These are phyloP conservation scores for Colossoma macropomum DNA, from an alignment of 2,113 vertebrate species.

Conservation along the genomic window DNA sequence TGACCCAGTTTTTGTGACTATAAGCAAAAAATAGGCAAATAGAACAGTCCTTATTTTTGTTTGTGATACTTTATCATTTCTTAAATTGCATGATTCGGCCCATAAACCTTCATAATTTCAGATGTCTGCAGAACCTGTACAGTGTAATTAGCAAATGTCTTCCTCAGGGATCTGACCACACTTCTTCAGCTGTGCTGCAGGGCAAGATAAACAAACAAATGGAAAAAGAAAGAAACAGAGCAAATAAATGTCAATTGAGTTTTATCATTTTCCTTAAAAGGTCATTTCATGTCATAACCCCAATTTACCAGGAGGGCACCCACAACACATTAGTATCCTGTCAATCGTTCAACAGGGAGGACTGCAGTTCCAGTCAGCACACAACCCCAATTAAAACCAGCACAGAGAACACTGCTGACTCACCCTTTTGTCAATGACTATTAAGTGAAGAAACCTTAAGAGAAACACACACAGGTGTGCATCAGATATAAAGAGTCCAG, in stretches of 20 bases:
- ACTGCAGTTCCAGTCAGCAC: conserved; percentile 79
- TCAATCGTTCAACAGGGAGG: conserved; percentile 76
- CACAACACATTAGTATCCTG: conserved; percentile 77
- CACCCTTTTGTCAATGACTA: conserved; percentile 25
- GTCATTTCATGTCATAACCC: conserved; percentile 77
- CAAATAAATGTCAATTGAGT: conserved; percentile 47
- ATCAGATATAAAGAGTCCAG: too few relatives aligned
- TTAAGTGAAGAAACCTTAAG: background rate
- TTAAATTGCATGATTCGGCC: background rate
- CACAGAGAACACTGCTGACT: conserved; percentile 44
- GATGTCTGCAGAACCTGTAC: background rate
- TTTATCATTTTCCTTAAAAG: conserved; percentile 62
- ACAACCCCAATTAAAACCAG: conserved; percentile 81
- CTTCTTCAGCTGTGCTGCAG: background rate
- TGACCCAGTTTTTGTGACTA: background rate
- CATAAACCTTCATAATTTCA: background rate
- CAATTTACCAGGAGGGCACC: conserved; percentile 68
- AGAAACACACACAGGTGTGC: background rate
- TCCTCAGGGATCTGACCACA: background rate
- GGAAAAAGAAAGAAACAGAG: conserved; percentile 19
- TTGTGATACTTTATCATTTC: background rate
- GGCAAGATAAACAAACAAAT: conserved; percentile 6
- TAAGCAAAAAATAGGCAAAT: background rate
- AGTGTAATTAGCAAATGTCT: background rate
- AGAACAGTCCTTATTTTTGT: background rate